Evolutionary conservation across 2,797 vertebrate genomes (phyloP).

Genomic region (Eidolon dupreanum): DNA sequence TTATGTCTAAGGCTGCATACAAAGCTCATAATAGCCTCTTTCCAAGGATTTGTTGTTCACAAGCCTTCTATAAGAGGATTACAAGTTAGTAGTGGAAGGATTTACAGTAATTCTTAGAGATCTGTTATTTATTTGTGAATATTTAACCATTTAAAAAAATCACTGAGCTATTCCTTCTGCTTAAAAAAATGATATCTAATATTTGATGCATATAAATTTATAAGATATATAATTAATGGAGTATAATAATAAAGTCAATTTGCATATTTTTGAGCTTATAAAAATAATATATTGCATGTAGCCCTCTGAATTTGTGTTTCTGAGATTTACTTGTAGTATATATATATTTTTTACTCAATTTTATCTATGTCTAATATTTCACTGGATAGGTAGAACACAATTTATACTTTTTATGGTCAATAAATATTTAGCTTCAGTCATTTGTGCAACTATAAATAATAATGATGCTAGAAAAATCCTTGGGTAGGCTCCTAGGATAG

Average conservation of each 20-base stretch:
- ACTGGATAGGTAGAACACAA: background rate
- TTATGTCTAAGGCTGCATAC: background rate
- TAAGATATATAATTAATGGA: background rate
- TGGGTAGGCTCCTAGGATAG: background rate
- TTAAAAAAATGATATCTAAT: background rate
- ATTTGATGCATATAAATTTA: background rate
- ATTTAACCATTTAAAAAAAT: background rate
- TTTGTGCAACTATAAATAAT: slow-evolving; percentile 23
- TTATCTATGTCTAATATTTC: background rate
- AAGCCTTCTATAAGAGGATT: background rate
- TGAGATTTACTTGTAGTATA: background rate
- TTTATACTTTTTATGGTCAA: background rate
- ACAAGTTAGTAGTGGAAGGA: slow-evolving; percentile 18
- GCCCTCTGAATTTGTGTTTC: background rate
- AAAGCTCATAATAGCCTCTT: background rate
- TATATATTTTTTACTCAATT: background rate
- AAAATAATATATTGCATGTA: background rate
- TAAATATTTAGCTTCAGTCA: background rate
- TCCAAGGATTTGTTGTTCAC: background rate
- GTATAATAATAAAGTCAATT: background rate
- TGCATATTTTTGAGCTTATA: background rate
- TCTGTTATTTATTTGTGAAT: slow-evolving; percentile 21
- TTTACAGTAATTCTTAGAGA: background rate
- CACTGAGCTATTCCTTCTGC: background rate
- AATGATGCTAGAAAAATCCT: background rate